phyloP scores from a whole-genome alignment of 2,888 invertebrate species.

The Dolomedes plantarius region DNA sequence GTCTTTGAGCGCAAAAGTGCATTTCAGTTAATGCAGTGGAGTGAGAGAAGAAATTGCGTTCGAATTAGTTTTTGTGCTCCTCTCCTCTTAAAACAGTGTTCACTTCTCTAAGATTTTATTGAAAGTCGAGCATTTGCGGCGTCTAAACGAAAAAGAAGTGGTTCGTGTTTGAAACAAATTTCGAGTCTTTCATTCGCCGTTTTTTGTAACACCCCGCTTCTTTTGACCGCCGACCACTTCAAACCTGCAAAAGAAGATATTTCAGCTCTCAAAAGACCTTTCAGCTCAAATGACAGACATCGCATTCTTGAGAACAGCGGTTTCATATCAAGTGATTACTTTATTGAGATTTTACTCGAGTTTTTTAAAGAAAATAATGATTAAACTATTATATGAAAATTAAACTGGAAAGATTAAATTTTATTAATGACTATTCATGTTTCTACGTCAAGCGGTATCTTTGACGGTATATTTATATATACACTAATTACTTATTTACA shows the following conservation, averaged over 20 bases:
- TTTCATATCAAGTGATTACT: background rate
- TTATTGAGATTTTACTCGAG: background rate
- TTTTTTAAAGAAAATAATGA: background rate
- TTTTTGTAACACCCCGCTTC: background rate
- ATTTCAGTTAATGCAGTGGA: background rate
- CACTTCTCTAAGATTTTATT: background rate
- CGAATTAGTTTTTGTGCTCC: background rate
- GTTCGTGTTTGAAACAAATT: background rate
- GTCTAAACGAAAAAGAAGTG: background rate
- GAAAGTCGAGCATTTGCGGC: background rate
- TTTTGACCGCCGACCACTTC: conserved; percentile 1
- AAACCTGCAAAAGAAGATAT: background rate
- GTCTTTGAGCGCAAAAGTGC: background rate
- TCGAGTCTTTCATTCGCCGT: background rate
- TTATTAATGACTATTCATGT: background rate
- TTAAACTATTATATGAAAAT: background rate
- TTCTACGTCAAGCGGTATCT: too few species aligned
- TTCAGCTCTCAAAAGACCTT: background rate
- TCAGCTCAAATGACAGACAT: background rate
- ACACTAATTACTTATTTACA: too few species aligned
- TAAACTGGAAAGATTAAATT: background rate
- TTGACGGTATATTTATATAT: too few species aligned
- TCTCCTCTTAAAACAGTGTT: background rate
- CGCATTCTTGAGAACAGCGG: background rate
- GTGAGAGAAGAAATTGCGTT: background rate